A percentile compares a stretch with the other conserved stretches of the same genome.
phyloP scores from a whole-genome alignment of 2,888 invertebrate species.

The Drosophila anomalipes region DNA sequence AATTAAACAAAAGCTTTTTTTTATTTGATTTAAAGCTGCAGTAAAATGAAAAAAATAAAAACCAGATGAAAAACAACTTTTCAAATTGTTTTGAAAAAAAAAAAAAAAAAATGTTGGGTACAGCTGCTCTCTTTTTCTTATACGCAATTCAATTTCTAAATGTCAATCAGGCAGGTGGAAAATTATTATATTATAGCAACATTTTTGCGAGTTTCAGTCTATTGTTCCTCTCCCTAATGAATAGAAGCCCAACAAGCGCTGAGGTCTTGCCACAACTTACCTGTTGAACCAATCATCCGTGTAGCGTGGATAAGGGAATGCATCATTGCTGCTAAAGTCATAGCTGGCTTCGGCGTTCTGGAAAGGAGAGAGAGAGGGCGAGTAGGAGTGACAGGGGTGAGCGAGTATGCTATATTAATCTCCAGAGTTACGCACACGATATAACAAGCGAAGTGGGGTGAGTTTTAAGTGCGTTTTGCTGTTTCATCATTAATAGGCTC shows the following conservation, averaged over 20 bases:
- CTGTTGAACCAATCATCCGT: conserved; percentile 99
- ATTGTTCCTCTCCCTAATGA: conserved; percentile 4
- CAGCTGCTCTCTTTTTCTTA: conserved; percentile 1
- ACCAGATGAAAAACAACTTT: conserved; percentile 1
- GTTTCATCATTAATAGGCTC: conserved; percentile 20
- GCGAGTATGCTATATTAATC: neutral
- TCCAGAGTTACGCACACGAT: conserved; percentile 2
- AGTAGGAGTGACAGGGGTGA: neutral
- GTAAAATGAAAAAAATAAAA: neutral
- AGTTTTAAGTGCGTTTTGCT: conserved; percentile 50
- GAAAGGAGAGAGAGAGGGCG: neutral
- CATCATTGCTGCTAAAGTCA: conserved; percentile 99
- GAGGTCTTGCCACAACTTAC: conserved; percentile 86
- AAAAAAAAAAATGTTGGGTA: neutral
- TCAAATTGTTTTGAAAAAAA: neutral
- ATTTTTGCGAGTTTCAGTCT: neutral
- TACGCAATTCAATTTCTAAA: conserved; percentile 13
- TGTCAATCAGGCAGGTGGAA: neutral
- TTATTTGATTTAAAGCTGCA: neutral
- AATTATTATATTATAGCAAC: neutral
- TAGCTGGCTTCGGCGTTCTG: conserved; percentile 99
- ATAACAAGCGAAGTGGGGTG: conserved; percentile 7
- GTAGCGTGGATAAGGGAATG: conserved; percentile 98
- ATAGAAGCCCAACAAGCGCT: conserved; percentile 21
- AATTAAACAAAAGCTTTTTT: conserved; percentile 20